Conservation (phyloP, 2,797 vertebrate species). For the Eleutherodactylus coqui region DNA sequence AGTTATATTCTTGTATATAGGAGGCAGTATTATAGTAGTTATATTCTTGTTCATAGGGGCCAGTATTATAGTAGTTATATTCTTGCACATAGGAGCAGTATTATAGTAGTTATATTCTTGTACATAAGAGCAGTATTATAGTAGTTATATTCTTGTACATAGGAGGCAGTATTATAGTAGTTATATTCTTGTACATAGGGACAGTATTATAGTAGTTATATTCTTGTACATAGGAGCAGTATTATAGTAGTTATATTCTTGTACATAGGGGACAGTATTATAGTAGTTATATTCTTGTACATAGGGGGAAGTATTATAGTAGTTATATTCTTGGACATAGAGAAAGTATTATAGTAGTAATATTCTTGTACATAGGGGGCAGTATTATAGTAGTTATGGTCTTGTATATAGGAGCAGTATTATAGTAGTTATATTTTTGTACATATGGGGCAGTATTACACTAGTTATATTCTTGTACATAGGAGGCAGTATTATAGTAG, state of each 20-base stretch:
- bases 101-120: constrained; percentile 13
- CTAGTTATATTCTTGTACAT: constrained; percentile 9
- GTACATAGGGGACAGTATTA: neutral
- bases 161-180: neutral
- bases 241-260: constrained; percentile 26
- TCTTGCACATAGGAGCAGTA: neutral
- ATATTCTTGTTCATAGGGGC: too few species aligned
- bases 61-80: too few species aligned
- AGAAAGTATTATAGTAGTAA: neutral
- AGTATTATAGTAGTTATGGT: too few species aligned
- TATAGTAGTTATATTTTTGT: neutral
- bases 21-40: neutral
- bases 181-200: neutral
- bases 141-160: constrained; percentile 9
- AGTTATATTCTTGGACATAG: constrained; percentile 8
- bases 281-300: constrained; percentile 1
- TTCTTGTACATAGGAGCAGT: constrained; percentile 1
- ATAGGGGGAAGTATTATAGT: constrained; percentile 1
- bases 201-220: constrained; percentile 16
- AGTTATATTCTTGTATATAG: constrained; percentile 9
- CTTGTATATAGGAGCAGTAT: neutral
- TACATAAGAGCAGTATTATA: neutral
- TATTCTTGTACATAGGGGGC: too few species aligned
- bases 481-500: constrained; percentile 1
- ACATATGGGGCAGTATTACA: neutral